Conservation (phyloP, 2,113 vertebrate species). For the Acrocephalus arundinaceus region DNA sequence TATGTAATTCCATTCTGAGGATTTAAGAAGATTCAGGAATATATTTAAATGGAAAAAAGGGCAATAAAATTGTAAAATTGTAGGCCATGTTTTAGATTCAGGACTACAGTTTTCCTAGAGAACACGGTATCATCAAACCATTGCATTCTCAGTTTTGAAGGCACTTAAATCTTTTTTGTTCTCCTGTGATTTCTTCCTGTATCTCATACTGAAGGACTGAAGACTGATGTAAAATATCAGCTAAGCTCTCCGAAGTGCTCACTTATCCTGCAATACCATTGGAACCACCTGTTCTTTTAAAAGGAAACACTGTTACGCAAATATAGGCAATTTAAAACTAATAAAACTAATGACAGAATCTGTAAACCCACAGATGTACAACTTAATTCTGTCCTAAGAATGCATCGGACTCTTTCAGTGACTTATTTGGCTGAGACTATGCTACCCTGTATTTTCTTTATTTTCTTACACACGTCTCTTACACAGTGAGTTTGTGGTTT, state of each 20-base stretch:
- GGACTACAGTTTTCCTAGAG: background rate
- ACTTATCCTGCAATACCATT: background rate
- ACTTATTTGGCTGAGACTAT: background rate
- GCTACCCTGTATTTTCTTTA: background rate
- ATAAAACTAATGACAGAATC: background rate
- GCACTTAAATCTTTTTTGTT: background rate
- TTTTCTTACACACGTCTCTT: background rate
- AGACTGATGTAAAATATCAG: background rate
- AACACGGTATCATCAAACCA: background rate
- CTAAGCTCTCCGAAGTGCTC: background rate
- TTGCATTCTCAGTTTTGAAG: background rate
- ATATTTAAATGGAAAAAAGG: background rate
- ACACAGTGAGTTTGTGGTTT: background rate
- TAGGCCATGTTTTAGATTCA: background rate
- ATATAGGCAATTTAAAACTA: background rate
- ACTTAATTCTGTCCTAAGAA: background rate
- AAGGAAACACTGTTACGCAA: background rate
- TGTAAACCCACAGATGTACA: background rate
- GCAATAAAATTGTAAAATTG: background rate
- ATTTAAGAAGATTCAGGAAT: background rate
- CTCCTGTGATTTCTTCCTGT: background rate
- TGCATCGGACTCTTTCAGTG: background rate
- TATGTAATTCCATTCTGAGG: background rate
- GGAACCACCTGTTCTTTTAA: background rate
- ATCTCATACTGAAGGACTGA: background rate